phyloP scores from a whole-genome alignment of 2,113 vertebrate species.

The Sterrhoptilus dennistouni region DNA sequence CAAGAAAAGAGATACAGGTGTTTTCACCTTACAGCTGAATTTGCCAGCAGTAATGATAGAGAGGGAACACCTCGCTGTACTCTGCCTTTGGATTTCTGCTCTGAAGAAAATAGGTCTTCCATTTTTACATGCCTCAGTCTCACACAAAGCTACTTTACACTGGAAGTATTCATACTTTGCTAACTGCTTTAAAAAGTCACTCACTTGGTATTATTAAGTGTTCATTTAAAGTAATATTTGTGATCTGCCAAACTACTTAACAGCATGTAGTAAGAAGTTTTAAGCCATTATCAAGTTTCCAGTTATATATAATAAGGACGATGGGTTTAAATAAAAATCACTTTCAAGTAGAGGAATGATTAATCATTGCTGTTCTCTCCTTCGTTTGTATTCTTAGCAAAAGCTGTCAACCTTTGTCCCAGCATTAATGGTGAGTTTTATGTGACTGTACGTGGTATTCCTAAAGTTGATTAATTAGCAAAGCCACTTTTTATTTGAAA shows the following conservation, averaged over 20 bases:
- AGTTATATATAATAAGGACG: neutral
- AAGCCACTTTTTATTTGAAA: constrained; percentile 32
- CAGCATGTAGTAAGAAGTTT: neutral
- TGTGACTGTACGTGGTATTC: constrained; percentile 5
- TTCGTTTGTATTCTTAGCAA: neutral
- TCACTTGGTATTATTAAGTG: neutral
- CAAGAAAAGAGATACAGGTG: neutral
- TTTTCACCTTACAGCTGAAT: neutral
- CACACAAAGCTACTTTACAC: neutral
- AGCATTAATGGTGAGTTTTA: constrained; percentile 20
- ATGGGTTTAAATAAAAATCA: constrained; percentile 33
- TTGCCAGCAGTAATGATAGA: neutral
- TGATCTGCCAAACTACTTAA: constrained; percentile 21
- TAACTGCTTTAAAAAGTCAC: neutral
- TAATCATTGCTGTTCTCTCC: constrained; percentile 21
- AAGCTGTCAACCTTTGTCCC: constrained; percentile 38
- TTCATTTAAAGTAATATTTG: constrained; percentile 11
- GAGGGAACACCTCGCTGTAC: neutral
- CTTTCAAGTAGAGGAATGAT: neutral
- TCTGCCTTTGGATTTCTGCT: neutral
- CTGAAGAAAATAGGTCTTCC: neutral
- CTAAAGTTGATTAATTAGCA: constrained; percentile 51
- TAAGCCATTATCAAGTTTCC: constrained; percentile 5
- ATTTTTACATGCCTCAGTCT: neutral
- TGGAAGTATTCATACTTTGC: neutral